These are phyloP conservation scores for Scaptomyza flava DNA, from an alignment of 2,888 invertebrate species.

Conservation along the genomic window DNA sequence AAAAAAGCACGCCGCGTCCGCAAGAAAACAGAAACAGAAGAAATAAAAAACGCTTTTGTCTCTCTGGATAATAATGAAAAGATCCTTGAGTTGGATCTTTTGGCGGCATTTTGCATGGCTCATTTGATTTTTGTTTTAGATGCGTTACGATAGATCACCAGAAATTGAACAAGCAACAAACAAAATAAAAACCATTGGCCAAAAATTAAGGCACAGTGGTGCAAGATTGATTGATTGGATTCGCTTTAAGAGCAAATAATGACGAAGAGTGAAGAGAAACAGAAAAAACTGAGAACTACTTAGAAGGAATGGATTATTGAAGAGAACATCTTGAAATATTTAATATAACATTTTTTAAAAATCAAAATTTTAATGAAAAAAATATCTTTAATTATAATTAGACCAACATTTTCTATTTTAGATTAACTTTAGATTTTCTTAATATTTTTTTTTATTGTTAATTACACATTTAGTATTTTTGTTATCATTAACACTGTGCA, in stretches of 20 bases:
- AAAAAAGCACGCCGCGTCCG: constrained; percentile 64
- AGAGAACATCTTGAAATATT: too few relatives aligned
- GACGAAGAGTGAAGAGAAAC: not conserved
- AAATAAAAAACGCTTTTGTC: constrained; percentile 56
- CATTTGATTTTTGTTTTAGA: constrained; percentile 75
- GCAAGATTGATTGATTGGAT: not conserved
- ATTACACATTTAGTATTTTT: too few relatives aligned
- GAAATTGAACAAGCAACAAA: constrained; percentile 22
- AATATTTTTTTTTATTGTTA: too few relatives aligned
- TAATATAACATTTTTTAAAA: too few relatives aligned
- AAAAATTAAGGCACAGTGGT: constrained; percentile 51
- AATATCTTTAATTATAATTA: too few relatives aligned
- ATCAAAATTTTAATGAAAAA: too few relatives aligned
- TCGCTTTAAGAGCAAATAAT: too few relatives aligned
- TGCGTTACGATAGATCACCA: constrained; percentile 68
- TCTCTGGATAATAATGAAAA: constrained; percentile 28
- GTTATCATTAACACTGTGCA: constrained; percentile 42
- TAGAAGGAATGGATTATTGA: too few relatives aligned
- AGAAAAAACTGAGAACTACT: too few relatives aligned
- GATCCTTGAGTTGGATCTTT: constrained; percentile 56
- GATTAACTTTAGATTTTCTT: too few relatives aligned
- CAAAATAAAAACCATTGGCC: constrained; percentile 1
- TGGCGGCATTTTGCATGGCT: constrained; percentile 75
- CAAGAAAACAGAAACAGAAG: too few relatives aligned
- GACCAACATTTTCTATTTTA: too few relatives aligned